phyloP scores from a whole-genome alignment of 2,888 invertebrate species.

The Conistra vaccinii region DNA sequence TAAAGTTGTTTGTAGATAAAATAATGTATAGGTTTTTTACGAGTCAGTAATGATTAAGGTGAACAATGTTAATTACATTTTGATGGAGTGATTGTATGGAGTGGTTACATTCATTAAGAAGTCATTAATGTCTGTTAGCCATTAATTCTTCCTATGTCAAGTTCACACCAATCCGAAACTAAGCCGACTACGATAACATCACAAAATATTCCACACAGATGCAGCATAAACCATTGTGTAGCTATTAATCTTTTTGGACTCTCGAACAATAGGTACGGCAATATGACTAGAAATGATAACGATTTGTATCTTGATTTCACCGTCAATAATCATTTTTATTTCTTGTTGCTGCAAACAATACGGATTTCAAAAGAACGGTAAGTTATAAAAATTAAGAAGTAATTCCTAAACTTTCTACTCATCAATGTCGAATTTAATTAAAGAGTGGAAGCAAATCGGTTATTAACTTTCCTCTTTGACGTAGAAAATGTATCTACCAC shows the following conservation, averaged over 20 bases:
- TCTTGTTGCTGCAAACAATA: conserved; percentile 78
- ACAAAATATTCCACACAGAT: conserved; percentile 54
- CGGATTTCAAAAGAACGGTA: conserved; percentile 81
- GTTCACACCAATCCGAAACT: conserved; percentile 74
- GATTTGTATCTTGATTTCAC: conserved; percentile 72
- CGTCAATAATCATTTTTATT: conserved; percentile 75
- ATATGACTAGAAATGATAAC: conserved; percentile 68
- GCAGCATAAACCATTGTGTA: conserved; percentile 74
- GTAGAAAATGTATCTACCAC: conserved; percentile 77
- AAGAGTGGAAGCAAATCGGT: conserved; percentile 74
- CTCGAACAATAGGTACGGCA: conserved; percentile 75
- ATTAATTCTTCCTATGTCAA: conserved; percentile 73
- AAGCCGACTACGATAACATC: conserved; percentile 56
- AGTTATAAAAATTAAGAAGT: conserved; percentile 71
- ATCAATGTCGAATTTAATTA: conserved; percentile 77
- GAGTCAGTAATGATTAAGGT: conserved; percentile 4
- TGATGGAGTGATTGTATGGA: conserved; percentile 17
- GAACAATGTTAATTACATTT: conserved; percentile 18
- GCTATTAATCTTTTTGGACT: conserved; percentile 68
- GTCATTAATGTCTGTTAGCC: conserved; percentile 44
- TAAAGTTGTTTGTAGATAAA: conserved; percentile 6
- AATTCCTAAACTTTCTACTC: conserved; percentile 73
- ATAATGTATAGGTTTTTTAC: conserved; percentile 10
- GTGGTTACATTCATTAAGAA: conserved; percentile 45
- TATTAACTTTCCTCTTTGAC: conserved; percentile 83